These are phyloP conservation scores for Euzophera pinguis DNA, from an alignment of 2,888 invertebrate species.

Conservation along the genomic window DNA sequence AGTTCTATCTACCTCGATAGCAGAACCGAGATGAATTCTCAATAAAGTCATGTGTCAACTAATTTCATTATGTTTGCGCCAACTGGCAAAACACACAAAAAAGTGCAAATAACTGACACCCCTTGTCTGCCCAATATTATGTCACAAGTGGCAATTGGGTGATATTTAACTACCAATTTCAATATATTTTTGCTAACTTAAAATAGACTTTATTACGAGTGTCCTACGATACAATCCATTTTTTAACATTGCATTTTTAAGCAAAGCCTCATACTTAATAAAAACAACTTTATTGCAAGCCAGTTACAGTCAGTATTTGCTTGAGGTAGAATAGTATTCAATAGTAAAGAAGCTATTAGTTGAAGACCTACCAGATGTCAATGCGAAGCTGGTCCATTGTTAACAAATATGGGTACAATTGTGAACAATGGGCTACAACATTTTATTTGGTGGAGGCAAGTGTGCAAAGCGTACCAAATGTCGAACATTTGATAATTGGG, in stretches of 20 bases:
- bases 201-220: constrained; percentile 18
- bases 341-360: constrained; percentile 15
- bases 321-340: constrained; percentile 1
- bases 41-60: constrained; percentile 33
- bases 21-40: background rate
- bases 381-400: constrained; percentile 61
- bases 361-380: constrained; percentile 64
- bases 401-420: constrained; percentile 74
- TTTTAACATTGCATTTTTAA: background rate
- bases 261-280: too few species aligned
- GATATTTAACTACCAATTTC: constrained; percentile 41
- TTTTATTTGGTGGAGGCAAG: constrained; percentile 63
- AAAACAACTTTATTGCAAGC: background rate
- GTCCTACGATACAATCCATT: background rate
- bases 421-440: constrained; percentile 66
- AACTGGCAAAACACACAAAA: constrained; percentile 55
- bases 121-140: constrained; percentile 46
- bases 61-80: constrained; percentile 46
- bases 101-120: constrained; percentile 57
- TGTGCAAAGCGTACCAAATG: constrained; percentile 62
- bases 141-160: constrained; percentile 58
- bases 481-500: constrained; percentile 69
- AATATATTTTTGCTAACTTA: constrained; percentile 15
- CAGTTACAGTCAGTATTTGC: background rate
- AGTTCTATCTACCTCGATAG: too few species aligned